Evolutionary conservation across 2,113 vertebrate genomes (phyloP).

Genomic region (Oophaga pumilio): DNA sequence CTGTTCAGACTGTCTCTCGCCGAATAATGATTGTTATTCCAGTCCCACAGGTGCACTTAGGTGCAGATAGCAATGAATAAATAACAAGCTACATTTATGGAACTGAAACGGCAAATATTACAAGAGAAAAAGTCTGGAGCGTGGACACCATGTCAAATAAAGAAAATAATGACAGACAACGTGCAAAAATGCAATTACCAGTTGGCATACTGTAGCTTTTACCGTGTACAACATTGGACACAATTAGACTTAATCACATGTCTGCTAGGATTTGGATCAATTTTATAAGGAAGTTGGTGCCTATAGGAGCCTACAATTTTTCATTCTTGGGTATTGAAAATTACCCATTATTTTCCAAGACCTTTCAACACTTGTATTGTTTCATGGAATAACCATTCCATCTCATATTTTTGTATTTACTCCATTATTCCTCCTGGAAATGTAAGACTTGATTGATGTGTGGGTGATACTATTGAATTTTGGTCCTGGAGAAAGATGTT

Average conservation of each 20-base stretch:
- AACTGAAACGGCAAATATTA: neutral
- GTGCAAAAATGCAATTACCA: neutral
- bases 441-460: no score
- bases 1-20: neutral
- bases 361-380: no score
- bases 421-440: no score
- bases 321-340: neutral
- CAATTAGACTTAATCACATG: neutral
- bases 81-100: neutral
- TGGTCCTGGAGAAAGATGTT: no score
- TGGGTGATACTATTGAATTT: no score
- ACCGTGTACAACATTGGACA: neutral
- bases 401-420: no score
- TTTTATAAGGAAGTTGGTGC: neutral
- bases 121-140: neutral
- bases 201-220: neutral
- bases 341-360: neutral
- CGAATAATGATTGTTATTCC: slow-evolving; percentile 10
- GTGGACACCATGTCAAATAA: neutral
- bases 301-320: neutral
- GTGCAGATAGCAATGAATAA: slow-evolving; percentile 27
- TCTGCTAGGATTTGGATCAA: neutral
- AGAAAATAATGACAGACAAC: neutral
- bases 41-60: slow-evolving; percentile 5
- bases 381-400: no score